A percentile compares a stretch with the other conserved stretches of the same genome.
phyloP scores from a whole-genome alignment of 2,797 vertebrate genomes.

The Esox masquinongy region DNA sequence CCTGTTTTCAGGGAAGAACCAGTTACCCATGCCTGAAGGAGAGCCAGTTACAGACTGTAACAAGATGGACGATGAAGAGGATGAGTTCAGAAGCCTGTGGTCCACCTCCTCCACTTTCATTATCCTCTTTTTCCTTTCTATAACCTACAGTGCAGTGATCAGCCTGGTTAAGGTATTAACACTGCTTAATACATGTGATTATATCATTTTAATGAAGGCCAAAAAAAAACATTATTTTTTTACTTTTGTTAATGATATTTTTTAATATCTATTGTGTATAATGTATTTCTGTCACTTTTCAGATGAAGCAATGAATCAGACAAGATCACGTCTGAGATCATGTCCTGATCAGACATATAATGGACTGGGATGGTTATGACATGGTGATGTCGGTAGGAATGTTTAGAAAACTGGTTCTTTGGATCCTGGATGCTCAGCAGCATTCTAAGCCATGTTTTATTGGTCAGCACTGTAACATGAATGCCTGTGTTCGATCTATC shows the following conservation, averaged over 20 bases:
- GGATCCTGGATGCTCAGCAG: no score
- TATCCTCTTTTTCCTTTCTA: conserved; percentile 62
- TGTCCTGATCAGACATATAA: neutral
- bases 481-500: no score
- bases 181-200: neutral
- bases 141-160: conserved; percentile 52
- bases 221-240: neutral
- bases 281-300: conserved; percentile 4
- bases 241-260: neutral
- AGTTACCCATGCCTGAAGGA: conserved; percentile 15
- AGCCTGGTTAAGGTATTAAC: conserved; percentile 56
- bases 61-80: conserved; percentile 35
- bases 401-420: neutral
- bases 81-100: conserved; percentile 62
- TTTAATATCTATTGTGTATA: neutral
- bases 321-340: neutral
- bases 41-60: conserved; percentile 4
- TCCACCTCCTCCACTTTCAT: conserved; percentile 60
- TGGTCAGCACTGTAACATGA: no score
- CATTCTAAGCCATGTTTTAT: no score
- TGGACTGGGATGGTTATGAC: neutral
- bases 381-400: neutral
- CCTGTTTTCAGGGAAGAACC: neutral
- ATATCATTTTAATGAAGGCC: neutral
- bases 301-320: neutral